These are phyloP conservation scores for Galagoides demidoff DNA, from an alignment of 2,797 vertebrate genomes.

Conservation along the genomic window DNA sequence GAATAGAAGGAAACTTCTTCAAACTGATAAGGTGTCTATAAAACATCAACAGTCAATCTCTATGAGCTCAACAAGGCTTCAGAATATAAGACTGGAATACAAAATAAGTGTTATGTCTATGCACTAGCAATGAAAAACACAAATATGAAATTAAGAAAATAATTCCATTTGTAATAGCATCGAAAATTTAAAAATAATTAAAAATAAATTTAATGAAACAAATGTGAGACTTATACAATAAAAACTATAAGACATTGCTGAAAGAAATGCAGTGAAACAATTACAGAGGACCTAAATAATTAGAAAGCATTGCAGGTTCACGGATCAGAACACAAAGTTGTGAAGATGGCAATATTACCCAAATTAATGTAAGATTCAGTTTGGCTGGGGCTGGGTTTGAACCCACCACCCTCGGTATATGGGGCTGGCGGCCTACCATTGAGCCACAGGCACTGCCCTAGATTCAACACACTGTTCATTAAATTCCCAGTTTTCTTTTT, in stretches of 20 bases:
- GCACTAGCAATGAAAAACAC: background rate
- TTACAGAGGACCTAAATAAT: background rate
- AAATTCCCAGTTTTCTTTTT: background rate
- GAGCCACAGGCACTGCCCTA: background rate
- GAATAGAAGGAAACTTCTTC: background rate
- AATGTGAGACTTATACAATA: background rate
- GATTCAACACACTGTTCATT: background rate
- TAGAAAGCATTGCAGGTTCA: background rate
- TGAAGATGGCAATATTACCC: background rate
- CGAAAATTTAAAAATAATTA: background rate
- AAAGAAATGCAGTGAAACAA: background rate
- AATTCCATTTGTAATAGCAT: background rate
- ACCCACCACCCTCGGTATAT: too few species aligned
- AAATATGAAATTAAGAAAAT: background rate
- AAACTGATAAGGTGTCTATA: background rate
- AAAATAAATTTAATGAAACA: background rate
- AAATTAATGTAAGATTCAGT: background rate
- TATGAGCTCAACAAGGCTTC: background rate
- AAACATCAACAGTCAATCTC: background rate
- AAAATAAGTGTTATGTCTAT: background rate
- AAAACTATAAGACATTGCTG: background rate
- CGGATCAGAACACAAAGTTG: background rate
- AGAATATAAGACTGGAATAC: background rate
- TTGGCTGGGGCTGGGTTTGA: too few species aligned
- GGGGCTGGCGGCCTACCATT: too few species aligned